phyloP scores from a whole-genome alignment of 1,140 invertebrate genomes.

The Ylistrum balloti region DNA sequence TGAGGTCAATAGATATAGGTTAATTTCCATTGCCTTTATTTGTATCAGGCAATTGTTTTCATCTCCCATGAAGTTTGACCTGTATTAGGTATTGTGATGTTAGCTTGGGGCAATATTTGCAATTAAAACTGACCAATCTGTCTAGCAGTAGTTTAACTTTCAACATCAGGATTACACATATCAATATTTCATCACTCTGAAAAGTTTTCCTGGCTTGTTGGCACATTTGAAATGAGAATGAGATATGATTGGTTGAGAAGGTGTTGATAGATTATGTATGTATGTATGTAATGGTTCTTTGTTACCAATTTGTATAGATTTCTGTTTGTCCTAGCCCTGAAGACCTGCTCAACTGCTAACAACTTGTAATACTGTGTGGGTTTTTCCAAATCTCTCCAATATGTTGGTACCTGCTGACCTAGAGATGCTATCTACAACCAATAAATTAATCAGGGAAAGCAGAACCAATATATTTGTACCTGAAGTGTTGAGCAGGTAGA shows the following conservation, averaged over 20 bases:
- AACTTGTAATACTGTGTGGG: neutral
- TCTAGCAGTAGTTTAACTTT: neutral
- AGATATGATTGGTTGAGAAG: no score
- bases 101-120: neutral
- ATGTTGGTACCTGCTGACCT: slow-evolving; percentile 30
- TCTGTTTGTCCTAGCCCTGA: neutral
- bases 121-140: neutral
- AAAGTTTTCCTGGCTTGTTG: no score
- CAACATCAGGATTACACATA: neutral
- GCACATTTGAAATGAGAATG: no score
- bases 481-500: slow-evolving; percentile 30
- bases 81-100: neutral
- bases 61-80: neutral
- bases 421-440: slow-evolving; percentile 14
- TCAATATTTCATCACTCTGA: neutral
- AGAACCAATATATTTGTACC: neutral
- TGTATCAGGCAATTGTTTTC: no score
- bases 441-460: slow-evolving; percentile 27
- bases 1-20: neutral
- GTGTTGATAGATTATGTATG: no score
- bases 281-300: no score
- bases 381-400: slow-evolving; percentile 11
- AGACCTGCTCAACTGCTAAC: neutral
- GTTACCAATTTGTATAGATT: no score
- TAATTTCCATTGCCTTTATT: neutral